phyloP scores from a whole-genome alignment of 2,113 vertebrate genomes.

The Vanacampus margaritifer region DNA sequence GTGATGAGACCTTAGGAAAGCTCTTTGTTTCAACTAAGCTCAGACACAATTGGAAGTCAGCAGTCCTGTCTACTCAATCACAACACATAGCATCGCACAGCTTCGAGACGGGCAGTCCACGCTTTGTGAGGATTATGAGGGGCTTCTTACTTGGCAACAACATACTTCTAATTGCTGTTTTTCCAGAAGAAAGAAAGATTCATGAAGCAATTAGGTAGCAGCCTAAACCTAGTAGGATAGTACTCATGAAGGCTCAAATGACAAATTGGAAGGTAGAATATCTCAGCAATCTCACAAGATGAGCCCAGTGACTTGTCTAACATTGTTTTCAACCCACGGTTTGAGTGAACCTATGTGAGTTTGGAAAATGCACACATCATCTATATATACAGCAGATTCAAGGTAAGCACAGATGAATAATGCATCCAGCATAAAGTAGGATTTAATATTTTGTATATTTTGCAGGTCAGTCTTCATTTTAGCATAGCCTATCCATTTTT shows the following conservation, averaged over 20 bases:
- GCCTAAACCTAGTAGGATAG: background rate
- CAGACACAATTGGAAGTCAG: constrained; percentile 32
- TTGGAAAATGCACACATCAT: background rate
- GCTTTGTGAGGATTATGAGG: background rate
- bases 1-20: constrained; percentile 34
- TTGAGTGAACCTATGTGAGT: no score
- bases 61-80: constrained; percentile 32
- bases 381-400: background rate
- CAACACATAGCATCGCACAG: constrained; percentile 19
- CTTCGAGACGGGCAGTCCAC: constrained; percentile 19
- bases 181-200: background rate
- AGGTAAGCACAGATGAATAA: background rate
- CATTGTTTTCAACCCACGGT: background rate
- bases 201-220: background rate
- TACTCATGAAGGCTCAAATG: background rate
- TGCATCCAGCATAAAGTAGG: background rate
- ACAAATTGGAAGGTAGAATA: no score
- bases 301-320: background rate
- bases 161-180: background rate
- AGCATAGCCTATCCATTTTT: no score
- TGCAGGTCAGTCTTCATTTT: no score
- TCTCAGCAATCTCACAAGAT: no score
- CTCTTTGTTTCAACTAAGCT: constrained; percentile 38
- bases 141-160: background rate
- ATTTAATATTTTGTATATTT: no score